Conservation (phyloP, 1,140 invertebrate genomes). For the Globodera ellingtonae region DNA sequence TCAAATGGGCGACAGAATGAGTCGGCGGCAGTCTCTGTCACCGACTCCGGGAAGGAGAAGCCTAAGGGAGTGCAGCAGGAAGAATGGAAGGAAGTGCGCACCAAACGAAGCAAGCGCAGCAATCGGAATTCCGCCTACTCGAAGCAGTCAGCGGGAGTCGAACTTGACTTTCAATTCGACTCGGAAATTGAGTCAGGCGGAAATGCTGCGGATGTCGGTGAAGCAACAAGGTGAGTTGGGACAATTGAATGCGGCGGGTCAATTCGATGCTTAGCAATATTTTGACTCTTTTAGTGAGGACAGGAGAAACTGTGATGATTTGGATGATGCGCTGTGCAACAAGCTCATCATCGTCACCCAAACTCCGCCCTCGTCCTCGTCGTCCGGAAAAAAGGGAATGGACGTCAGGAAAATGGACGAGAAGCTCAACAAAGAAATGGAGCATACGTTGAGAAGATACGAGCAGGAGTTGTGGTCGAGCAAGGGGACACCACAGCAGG, state of each 20-base stretch:
- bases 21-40: too few species aligned
- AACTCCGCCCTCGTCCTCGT: conserved; percentile 68
- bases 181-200: conserved; percentile 75
- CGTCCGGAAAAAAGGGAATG: conserved; percentile 53
- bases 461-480: conserved; percentile 82
- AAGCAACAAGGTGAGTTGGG: not conserved
- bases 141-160: conserved; percentile 5
- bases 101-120: conserved; percentile 52
- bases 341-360: conserved; percentile 94
- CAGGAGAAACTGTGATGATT: conserved; percentile 27
- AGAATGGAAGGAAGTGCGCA: conserved; percentile 48
- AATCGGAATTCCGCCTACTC: not conserved
- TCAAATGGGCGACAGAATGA: not conserved
- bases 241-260: not conserved
- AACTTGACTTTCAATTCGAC: conserved; percentile 91
- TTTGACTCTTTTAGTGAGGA: not conserved
- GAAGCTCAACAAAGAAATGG: conserved; percentile 93
- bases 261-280: not conserved
- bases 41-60: too few species aligned
- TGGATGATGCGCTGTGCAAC: conserved; percentile 81
- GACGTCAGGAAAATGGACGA: conserved; percentile 13
- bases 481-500: conserved; percentile 18
- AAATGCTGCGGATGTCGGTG: not conserved
- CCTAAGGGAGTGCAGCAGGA: conserved; percentile 15
- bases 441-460: conserved; percentile 90